Base-by-base conservation (phyloP, 2,888 invertebrate genomes). In the Tribolium freemani region DNA sequence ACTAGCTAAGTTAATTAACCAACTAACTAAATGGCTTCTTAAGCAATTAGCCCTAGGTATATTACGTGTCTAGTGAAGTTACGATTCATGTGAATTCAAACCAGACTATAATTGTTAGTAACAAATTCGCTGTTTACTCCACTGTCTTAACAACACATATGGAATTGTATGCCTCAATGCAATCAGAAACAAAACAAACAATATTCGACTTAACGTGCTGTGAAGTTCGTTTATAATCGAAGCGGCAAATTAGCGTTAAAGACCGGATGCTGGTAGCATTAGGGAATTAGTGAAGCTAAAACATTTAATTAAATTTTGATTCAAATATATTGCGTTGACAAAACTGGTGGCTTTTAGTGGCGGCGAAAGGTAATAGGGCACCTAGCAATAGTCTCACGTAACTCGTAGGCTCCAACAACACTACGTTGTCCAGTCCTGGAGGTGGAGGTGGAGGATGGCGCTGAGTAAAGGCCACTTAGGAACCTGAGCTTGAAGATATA, bases 11-110 rank as follows among this genome's bases (percentile, higher is more conserved):
- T 81, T 82, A 82, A 82, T 83, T 83, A 84, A 81, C 81, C 80
- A 81, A 80, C 81, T 81, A 83, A 82, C 82, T 83, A 83, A 84
- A 84, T 83, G 83, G 83, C 83, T 84, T 84, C 84, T 84, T 83
- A 82, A 83, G 83, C 84, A 84, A 84, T 84, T 84, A 84, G 83
- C 84, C 83, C 77, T 80, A 81, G 84, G 84, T 83, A 79, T 80
- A 83, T 83, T 83, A 83, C 82, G 75, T 81, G 82, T 82, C 83
- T 83, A 79, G 82, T 76, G 74, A 80, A 82, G 70, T 82, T 82
- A 82, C 81, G 81, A 81, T 79, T 79, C 79, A 81, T 80, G 79
- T 80, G 80, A 80, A 80, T 78, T 78, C 78, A 80, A 78, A 79
- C 77, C 73, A 77, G 72, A 76, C 77, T 76, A 76, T 78, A 78